Percentiles rank a stretch among this genome's conserved stretches.
Conservation (phyloP, 2,797 vertebrate species). For the Anabas testudineus region DNA sequence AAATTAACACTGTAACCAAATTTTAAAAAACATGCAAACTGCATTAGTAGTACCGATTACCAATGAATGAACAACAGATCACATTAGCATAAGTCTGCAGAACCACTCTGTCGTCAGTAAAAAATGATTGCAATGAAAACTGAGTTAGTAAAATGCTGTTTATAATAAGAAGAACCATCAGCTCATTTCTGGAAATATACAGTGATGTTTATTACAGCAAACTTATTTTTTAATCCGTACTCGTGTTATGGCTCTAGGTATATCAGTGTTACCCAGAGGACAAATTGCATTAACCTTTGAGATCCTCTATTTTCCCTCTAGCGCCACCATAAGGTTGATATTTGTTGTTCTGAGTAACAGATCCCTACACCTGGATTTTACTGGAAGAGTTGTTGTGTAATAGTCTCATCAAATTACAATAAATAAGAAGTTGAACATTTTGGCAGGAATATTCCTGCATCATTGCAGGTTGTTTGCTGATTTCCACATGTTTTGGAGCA, state of each 20-base stretch:
- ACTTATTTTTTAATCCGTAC: too few relatives aligned
- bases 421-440: too few relatives aligned
- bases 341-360: too few relatives aligned
- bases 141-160: neutral
- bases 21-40: neutral
- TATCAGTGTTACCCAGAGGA: neutral
- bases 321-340: too few relatives aligned
- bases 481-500: too few relatives aligned
- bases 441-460: too few relatives aligned
- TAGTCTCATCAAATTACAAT: too few relatives aligned
- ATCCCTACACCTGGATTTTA: too few relatives aligned
- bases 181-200: slow-evolving; percentile 7
- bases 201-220: neutral
- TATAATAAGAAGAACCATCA: neutral
- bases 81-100: slow-evolving; percentile 7
- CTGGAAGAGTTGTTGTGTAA: too few relatives aligned
- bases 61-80: neutral
- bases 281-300: neutral
- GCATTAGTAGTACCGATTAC: neutral
- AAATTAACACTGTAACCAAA: neutral
- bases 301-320: neutral
- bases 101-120: neutral
- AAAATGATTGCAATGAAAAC: neutral
- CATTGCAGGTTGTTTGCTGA: too few relatives aligned
- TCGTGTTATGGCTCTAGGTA: neutral